Evolutionary conservation across 2,113 vertebrate species (phyloP), one percentile per base, ranked within the genome.

Genomic region (cattle (Bos taurus)): DNA sequence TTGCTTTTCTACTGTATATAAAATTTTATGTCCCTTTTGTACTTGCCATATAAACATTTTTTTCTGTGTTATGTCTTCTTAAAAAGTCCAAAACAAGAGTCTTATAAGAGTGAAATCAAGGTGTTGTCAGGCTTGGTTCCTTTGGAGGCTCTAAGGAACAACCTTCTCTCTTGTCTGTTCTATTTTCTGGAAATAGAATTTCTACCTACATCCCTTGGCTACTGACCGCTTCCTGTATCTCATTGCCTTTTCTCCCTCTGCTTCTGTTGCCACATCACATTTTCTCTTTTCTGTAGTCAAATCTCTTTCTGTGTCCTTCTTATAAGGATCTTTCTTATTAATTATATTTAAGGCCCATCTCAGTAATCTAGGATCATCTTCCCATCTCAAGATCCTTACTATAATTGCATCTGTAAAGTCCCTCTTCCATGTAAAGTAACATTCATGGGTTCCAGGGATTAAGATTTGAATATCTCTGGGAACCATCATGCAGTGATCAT

Each of bases 21-120:
- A 90, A 78, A 97, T 97, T 97, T 97, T 97, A 96, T 97, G 96
- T 97, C 96, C 50, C 78, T 97, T 98, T 97, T 98, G 98, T 97
- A 98, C 94, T 98, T 97, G 97, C 97, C 98, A 97, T 82, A 98
- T 96, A 94, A 98, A 98, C 93, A 83, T 97, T 97, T 97, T 78
- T 97, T 97, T 94, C 90, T 97, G 98, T 97, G 97, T 97, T 98
- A 94, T 6, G 50, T 98, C 77, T 96, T 97, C 80, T 82, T 82
- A 23, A 82, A n/a, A 82, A 54, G 80, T 82, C 80, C 52, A 90
- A 52, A 48, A 71, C 84, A 67, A 67, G 14, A 80, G 48, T 54
- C 28, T 91, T 30, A 36, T 2, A 1, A 14, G 4, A 13, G 7
- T 62, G 12, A 89, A 88, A 92, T 26, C 50, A 78, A 91, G 86